Conservation (phyloP, 2,888 invertebrate genomes). For the Trachelus stipa region DNA sequence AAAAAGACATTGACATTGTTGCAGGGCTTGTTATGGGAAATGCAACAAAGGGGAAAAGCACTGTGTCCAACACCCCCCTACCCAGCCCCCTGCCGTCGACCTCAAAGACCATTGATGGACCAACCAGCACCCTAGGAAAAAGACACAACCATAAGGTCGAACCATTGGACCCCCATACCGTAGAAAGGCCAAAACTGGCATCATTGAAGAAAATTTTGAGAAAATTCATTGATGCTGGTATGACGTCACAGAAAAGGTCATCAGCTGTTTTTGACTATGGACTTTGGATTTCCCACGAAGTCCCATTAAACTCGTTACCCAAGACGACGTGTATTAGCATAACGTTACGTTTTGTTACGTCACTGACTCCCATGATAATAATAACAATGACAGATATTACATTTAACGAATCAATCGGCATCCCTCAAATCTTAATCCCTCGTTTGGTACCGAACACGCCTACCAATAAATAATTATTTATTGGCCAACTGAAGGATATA, state of each 20-base stretch:
- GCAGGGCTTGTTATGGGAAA: slow-evolving; percentile 47
- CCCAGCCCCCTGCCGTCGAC: not conserved
- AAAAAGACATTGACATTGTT: slow-evolving; percentile 50
- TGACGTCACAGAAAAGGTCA: not conserved
- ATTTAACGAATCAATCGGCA: slow-evolving; percentile 10
- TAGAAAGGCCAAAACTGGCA: not conserved
- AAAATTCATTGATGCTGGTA: not conserved
- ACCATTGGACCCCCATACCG: not conserved
- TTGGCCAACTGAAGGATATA: not conserved
- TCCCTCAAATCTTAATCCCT: not conserved
- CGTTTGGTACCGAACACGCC: slow-evolving; percentile 31
- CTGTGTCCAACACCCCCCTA: not conserved
- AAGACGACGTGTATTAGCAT: not conserved
- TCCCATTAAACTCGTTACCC: not conserved
- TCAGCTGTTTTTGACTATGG: not conserved
- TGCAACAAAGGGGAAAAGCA: not conserved
- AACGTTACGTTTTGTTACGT: not conserved
- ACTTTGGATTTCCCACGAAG: not conserved
- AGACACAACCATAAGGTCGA: not conserved
- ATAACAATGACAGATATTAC: not conserved
- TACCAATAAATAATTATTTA: slow-evolving; percentile 48
- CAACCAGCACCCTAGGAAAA: not conserved
- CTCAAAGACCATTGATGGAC: not conserved
- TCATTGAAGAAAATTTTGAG: not conserved
- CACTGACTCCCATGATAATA: not conserved